phyloP scores from a whole-genome alignment of 2,888 invertebrate species.

The Magallana nippona region DNA sequence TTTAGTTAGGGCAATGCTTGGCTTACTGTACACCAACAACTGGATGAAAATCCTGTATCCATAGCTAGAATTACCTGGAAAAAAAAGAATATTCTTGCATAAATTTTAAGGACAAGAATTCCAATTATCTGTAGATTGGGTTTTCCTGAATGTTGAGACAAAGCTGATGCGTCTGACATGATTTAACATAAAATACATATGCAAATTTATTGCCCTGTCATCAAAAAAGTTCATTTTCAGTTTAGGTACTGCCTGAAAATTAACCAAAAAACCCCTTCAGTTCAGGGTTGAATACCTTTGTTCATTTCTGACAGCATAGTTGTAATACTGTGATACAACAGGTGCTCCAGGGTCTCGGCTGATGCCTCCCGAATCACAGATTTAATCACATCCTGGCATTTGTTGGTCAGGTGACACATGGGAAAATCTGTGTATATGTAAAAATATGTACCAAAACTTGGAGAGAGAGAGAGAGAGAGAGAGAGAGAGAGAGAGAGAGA shows the following conservation, averaged over 20 bases:
- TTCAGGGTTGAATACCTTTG: conserved; percentile 68
- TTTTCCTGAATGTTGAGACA: too few relatives aligned
- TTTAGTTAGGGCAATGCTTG: conserved; percentile 72
- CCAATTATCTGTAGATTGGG: too few relatives aligned
- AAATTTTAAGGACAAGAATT: too few relatives aligned
- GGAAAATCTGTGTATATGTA: conserved; percentile 74
- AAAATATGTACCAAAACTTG: not conserved
- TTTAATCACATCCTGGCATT: conserved; percentile 70
- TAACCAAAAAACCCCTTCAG: not conserved
- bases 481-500: not conserved
- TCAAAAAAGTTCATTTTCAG: too few relatives aligned
- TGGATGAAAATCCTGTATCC: conserved; percentile 79
- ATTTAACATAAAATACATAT: too few relatives aligned
- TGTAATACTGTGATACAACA: conserved; percentile 77
- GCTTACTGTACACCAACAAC: conserved; percentile 72
- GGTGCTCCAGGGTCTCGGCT: conserved; percentile 70
- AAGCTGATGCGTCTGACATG: too few relatives aligned
- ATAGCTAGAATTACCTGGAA: conserved; percentile 73
- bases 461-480: not conserved
- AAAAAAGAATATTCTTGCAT: not conserved
- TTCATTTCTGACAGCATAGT: conserved; percentile 73
- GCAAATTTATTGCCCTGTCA: too few relatives aligned
- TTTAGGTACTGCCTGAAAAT: not conserved
- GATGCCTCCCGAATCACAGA: conserved; percentile 72
- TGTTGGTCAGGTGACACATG: conserved; percentile 64